phyloP scores from a whole-genome alignment of 2,797 vertebrate genomes.

The Notamacropus eugenii region DNA sequence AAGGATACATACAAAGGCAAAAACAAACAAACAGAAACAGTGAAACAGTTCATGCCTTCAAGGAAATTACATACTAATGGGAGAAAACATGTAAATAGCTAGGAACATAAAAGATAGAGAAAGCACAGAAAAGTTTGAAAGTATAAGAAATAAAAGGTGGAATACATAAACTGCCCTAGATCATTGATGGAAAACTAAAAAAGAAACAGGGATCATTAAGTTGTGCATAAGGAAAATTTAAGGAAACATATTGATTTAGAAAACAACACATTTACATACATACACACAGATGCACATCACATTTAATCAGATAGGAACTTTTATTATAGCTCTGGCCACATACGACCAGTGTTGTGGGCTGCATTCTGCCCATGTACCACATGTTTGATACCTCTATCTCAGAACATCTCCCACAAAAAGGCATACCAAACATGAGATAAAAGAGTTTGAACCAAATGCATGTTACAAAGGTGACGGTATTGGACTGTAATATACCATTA shows the following conservation, averaged over 20 bases:
- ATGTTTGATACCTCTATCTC: background rate
- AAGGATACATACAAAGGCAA: background rate
- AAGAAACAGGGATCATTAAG: background rate
- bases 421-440: background rate
- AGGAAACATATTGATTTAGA: background rate
- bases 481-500: background rate
- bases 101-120: background rate
- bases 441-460: background rate
- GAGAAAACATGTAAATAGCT: background rate
- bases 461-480: background rate
- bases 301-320: background rate
- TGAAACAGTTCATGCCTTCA: background rate
- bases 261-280: background rate
- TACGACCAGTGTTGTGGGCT: background rate
- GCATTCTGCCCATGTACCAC: background rate
- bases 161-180: background rate
- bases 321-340: background rate
- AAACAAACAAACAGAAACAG: background rate
- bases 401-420: background rate
- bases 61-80: background rate
- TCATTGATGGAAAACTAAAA: background rate
- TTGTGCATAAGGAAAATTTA: background rate
- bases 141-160: background rate
- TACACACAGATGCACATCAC: background rate
- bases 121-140: background rate